Evolutionary conservation across 2,888 invertebrate genomes (phyloP), one percentile per base, ranked within the genome.

Genomic region (Ametastegia equiseti): DNA sequence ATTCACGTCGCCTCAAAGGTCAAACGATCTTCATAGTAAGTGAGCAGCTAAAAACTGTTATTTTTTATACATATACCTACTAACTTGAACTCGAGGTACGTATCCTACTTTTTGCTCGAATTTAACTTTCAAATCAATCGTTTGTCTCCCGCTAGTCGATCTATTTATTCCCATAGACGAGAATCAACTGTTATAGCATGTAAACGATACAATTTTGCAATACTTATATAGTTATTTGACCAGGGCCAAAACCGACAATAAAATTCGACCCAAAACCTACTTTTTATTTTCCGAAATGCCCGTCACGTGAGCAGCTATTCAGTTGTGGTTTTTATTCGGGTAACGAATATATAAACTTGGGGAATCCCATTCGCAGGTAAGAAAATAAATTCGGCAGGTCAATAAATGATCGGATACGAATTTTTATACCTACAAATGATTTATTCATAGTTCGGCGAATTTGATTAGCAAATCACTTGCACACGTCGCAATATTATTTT

Each of bases 201-300:
- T 63, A 33, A 33, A 5, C 39, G 19, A 15, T 30, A 15, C 65
- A 39, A n/a, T 67, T 67, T 67, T 15, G 39, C n/a, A 67, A 39
- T 39, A 33, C 15, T 15, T 39, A 67, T 15, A 7, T 5, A 19
- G n/a, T 54, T n/a, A n/a, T 39, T 39, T 19, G 1, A 67, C 9
- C 36, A 67, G 36, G 65, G 65, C 5, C 65, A 67, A 36, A 5
- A 67, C n/a, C 65, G 65, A 36, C 36, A 39, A 19, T 39, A 39
- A 67, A 67, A 33, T 39, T 36, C 39, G 65, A 67, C 65, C 65
- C 39, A 67, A 67, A 67, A 39, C 65, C 65, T 39, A 36, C 65
- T 67, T 67, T 4, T 39, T 39, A 67, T 67, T 39, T 39, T 36
- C 19, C 65, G 65, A 67, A 36, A 39, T 11, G 36, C 39, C 65